These are phyloP conservation scores for Rattus rattus DNA, from an alignment of 2,113 vertebrate genomes.

Conservation along the genomic window DNA sequence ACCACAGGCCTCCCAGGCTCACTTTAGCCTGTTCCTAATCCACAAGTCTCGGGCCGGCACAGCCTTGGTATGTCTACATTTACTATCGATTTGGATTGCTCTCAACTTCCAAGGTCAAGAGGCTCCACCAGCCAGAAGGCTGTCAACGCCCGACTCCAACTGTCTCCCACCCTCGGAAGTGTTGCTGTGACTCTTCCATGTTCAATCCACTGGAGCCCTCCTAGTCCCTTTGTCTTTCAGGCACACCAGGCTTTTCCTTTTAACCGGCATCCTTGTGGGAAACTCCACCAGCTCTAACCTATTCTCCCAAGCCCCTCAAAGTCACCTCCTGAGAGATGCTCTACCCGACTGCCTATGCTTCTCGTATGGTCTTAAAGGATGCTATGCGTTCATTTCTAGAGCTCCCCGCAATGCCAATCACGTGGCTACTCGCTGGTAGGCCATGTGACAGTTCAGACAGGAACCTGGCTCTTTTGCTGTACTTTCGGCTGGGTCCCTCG, in stretches of 20 bases:
- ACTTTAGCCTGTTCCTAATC: too few relatives aligned
- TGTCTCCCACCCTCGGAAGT: not conserved
- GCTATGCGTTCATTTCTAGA: not conserved
- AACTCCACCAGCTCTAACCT: not conserved
- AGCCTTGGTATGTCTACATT: not conserved
- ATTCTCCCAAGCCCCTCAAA: not conserved
- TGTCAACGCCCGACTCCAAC: not conserved
- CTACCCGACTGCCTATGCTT: too few relatives aligned
- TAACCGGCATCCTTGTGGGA: not conserved
- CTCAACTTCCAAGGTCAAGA: not conserved
- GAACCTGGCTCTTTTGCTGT: not conserved
- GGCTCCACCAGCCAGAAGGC: not conserved
- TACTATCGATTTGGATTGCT: not conserved
- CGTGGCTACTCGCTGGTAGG: not conserved
- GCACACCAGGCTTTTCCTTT: not conserved
- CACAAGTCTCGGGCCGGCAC: not conserved
- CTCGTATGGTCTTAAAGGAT: not conserved
- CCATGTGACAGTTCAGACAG: not conserved
- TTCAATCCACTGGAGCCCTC: fast-evolving
- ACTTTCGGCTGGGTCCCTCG: not conserved
- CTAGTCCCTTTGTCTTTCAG: not conserved
- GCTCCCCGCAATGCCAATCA: not conserved
- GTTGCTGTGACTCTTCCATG: fast-evolving
- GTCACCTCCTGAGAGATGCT: not conserved
- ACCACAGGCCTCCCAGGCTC: not conserved